Base-by-base conservation (phyloP, 2,888 invertebrate genomes). In the Lithophane socia region DNA sequence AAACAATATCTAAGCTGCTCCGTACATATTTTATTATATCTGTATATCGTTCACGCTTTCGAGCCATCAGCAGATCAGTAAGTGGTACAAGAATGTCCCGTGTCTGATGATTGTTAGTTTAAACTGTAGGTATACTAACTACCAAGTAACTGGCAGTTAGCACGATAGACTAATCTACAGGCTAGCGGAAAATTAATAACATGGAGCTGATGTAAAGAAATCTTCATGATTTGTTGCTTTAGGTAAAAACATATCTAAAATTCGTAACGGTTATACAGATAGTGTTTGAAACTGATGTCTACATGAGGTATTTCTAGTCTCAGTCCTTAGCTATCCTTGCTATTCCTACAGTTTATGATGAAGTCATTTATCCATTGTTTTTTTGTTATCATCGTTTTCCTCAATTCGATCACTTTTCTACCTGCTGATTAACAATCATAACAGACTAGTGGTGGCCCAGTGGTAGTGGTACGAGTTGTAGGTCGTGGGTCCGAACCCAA, bases 41-140 rank as follows among this genome's bases (percentile, higher is more conserved):
- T 84, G 60, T 29, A 61, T 58, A 80, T 77, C 63, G 29, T 83
- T 86, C 79, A 85, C 85, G 85, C 86, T 85, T 85, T 85, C 85
- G 47, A 74, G 47, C 21, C 75, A 80, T 74, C 79, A 72, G 69
- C 49, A 73, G 66, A 80, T 77, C 61, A 58, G 61, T 42, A 65
- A 71, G 67, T 75, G n/a, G 70, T 63, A 82, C 75, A 77, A 75
- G 86, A 80, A 86, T 79, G 78, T 82, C 83, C 69, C 76, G 76
- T 86, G 75, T 75, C 81, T 52, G 65, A 84, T 70, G 63, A 70
- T 42, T 81, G 74, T 86, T 87, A 70, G 80, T 76, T 73, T 52
- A 58, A 64, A 66, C 49, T 61, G 21, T 69, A 67, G 60, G 37
- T 68, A 44, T 47, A 74, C 37, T 69, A 65, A 65, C 37, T 68